Evolutionary conservation across 2,797 vertebrate genomes (phyloP), one percentile per base, ranked within the genome.

Genomic region (Gymnoscopelus braueri): DNA sequence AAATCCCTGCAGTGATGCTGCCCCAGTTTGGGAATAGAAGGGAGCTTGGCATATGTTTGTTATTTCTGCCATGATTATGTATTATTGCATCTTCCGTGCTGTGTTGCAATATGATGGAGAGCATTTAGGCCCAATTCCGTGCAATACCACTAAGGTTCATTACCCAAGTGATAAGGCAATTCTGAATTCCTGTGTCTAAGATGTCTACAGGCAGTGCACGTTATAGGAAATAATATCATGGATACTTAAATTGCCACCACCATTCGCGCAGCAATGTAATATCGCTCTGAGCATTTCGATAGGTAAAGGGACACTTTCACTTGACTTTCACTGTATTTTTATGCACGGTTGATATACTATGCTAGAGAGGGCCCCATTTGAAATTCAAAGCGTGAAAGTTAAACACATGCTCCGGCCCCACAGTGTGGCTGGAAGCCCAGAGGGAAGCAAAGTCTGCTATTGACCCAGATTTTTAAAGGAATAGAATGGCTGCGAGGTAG

Each of bases 391-490:
- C 47, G 65, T 86, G 77, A 88, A 81, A 75, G 67, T 87, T 87
- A 89, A 89, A 86, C 84, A 88, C 84, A 84, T 71, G 86, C 82
- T 76, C 68, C 5, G 65, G 88, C 72, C 81, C 71, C 71, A 72
- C 64, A 72, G 79, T 88, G 79, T 81, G 83, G 79, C 77, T 78
- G 71, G 74, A 72, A 69, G 74, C 81, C 84, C 39, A 50, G 65
- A 58, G 88, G 83, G 85, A 69, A 48, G 65, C 76, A 83, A 79
- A 47, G 81, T 87, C 87, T 85, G 84, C 86, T 87, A 87, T 89
- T 92, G 91, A 92, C 90, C 90, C 90, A 90, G 88, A 90, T 93
- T 87, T 88, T 55, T 84, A 83, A 84, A 82, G 83, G 74, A 88
- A 89, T 66, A 78, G 73, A 87, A 85, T 61, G 83, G 77, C 86